Conservation (phyloP, 1,140 invertebrate genomes). For the Neodiprion virginianus region DNA sequence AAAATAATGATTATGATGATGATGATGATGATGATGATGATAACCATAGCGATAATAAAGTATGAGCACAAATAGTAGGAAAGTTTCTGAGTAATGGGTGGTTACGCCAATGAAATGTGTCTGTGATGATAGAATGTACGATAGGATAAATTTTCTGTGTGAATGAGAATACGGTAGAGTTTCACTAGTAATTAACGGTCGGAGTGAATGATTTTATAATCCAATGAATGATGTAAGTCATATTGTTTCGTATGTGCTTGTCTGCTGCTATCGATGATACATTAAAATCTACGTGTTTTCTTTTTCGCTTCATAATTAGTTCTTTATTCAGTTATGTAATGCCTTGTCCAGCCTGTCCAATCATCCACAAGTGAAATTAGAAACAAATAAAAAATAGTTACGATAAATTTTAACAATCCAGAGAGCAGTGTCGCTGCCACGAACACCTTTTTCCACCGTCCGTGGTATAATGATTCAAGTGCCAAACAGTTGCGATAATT, state of each 20-base stretch:
- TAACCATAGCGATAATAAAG: neutral
- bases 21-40: neutral
- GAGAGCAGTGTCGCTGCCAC: too few relatives aligned
- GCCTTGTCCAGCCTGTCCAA: too few relatives aligned
- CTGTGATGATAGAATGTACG: constrained; percentile 7
- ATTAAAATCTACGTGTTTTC: neutral
- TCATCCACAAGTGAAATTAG: too few relatives aligned
- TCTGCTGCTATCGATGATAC: neutral
- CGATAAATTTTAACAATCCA: too few relatives aligned
- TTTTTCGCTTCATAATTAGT: neutral
- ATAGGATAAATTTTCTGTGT: neutral
- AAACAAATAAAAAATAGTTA: too few relatives aligned
- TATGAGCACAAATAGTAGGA: neutral
- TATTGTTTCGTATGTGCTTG: neutral
- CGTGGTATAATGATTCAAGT: too few relatives aligned
- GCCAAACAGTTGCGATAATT: too few relatives aligned
- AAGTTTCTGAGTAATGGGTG: constrained; percentile 5
- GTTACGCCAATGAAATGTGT: constrained; percentile 1
- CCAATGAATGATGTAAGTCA: neutral
- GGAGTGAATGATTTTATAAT: neutral
- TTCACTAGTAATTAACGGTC: too few relatives aligned
- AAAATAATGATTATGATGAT: neutral
- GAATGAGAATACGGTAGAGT: neutral
- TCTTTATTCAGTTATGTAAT: too few relatives aligned
- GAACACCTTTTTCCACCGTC: too few relatives aligned